phyloP scores from a whole-genome alignment of 2,113 vertebrate genomes.

The Thymallus thymallus region DNA sequence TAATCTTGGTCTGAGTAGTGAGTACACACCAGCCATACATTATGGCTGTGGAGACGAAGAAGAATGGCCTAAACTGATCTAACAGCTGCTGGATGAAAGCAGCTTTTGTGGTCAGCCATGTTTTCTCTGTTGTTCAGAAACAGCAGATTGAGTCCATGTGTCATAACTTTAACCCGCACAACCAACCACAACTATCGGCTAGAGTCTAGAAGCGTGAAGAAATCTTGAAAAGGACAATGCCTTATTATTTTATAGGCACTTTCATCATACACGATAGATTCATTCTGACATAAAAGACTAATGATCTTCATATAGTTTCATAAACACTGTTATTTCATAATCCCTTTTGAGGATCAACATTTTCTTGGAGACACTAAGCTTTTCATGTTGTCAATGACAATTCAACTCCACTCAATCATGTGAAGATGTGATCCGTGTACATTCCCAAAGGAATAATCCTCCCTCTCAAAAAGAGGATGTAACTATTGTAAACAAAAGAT shows the following conservation, averaged over 20 bases:
- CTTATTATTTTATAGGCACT: too few relatives aligned
- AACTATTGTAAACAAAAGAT: background rate
- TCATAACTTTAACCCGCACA: slow-evolving; percentile 37
- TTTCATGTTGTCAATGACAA: too few relatives aligned
- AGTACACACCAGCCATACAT: slow-evolving; percentile 45
- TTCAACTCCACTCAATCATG: too few relatives aligned
- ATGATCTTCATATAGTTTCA: too few relatives aligned
- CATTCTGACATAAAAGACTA: too few relatives aligned
- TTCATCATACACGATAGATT: too few relatives aligned
- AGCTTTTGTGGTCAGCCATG: slow-evolving; percentile 42
- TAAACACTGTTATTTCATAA: too few relatives aligned
- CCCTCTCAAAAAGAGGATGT: background rate
- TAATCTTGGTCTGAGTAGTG: slow-evolving; percentile 41
- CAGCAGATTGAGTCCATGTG: slow-evolving; percentile 20
- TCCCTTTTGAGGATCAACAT: too few relatives aligned
- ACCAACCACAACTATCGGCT: background rate
- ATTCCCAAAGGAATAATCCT: too few relatives aligned
- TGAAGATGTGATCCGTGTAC: too few relatives aligned
- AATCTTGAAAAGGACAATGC: background rate
- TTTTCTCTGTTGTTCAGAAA: slow-evolving; percentile 44
- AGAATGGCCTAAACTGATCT: slow-evolving; percentile 41
- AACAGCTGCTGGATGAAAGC: slow-evolving; percentile 13
- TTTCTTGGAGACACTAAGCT: too few relatives aligned
- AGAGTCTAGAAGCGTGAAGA: background rate
- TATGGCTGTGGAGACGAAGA: slow-evolving; percentile 50